Base-by-base conservation (phyloP, 1,140 invertebrate genomes). In the Dendrolimus punctatus region DNA sequence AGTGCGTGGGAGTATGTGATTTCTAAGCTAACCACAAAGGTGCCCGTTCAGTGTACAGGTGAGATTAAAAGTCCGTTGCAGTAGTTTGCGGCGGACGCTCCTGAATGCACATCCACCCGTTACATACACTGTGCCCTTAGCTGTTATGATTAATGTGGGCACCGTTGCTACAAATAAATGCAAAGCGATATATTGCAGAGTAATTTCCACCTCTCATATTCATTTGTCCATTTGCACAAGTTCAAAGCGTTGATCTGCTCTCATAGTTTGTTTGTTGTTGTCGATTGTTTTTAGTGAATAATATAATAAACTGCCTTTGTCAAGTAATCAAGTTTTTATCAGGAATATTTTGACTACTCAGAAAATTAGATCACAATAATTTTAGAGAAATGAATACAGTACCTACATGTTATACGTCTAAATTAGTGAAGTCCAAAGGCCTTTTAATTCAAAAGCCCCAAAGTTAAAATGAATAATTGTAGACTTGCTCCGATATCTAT, bases 51-150 rank as follows among this genome's bases (percentile, higher is more conserved):
- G 59, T 58, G 60, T 58, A 67, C 68, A 64, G 63, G 62, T 57
- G 59, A 73, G 66, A 76, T 76, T 79, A 79, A 78, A 79, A 79
- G 62, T 67, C 68, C 62, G 50, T 53, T 57, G 60, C 71, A 67
- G 64, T 76, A 70, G 71, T 76, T 69, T 68, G 73, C 63, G 71
- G 69, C 52, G 49, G 58, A 43, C 51, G 62, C 48, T 51, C 58
- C 61, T 72, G 64, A 67, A 73, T 66, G 62, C 71, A 67, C 55
- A 68, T 71, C 59, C 69, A 70, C 61, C 64, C 62, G 65, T 48
- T 56, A 59, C 65, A 64, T 57, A 57, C 55, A 61, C 64, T 60
- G 51, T 51, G 56, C 66, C 66, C 66, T 65, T 49, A 60, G 60
- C 50, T 61, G 66, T 62, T 73, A 73, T 79, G 73, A 79, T 79